Evolutionary conservation across 2,888 invertebrate genomes (phyloP), one percentile per base, ranked within the genome.

Genomic region (Parnassius smintheus): DNA sequence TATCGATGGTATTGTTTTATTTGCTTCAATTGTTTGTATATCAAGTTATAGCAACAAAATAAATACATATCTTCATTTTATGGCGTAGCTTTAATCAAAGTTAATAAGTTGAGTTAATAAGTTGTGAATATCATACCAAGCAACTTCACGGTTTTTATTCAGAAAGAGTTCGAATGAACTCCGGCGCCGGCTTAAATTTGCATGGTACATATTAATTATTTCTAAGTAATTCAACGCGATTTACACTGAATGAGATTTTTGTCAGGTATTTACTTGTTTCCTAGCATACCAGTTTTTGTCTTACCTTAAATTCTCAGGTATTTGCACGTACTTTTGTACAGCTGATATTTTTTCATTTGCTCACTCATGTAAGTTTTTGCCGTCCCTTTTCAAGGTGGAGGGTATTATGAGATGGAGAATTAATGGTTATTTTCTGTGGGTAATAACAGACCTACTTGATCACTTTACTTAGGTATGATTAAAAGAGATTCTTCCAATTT

Each of bases 261-360:
- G 51, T 45, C n/a, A 9, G 13, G 46, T 56, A 51, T 56, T 56
- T 13, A n/a, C 45, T 67, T 66, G 65, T 65, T 68, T 66, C 65
- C 57, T 54, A 66, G 59, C 57, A 65, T 71, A 71, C 71, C 71
- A 64, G 72, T 73, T 74, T 61, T 64, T 56, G 61, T 61, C 65
- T 68, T 70, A 77, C 74, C 72, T 75, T 76, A 68, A 67, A 71
- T 70, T 68, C 70, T 70, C 71, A 69, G 68, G 68, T 72, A 68
- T 65, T 68, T 65, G 68, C 61, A 57, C 3, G 12, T 61, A 56
- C 50, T 49, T 44, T 61, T 51, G 35, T 56, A 45, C 55, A 57
- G 58, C 56, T 65, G 53, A 56, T 65, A 59, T 65, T 59, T 54
- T 51, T 58, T 59, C 64, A 61, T 61, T 65, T 58, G 62, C 62